These are phyloP conservation scores for Drosophila sordidapex DNA, from an alignment of 2,888 invertebrate genomes.

Conservation along the genomic window DNA sequence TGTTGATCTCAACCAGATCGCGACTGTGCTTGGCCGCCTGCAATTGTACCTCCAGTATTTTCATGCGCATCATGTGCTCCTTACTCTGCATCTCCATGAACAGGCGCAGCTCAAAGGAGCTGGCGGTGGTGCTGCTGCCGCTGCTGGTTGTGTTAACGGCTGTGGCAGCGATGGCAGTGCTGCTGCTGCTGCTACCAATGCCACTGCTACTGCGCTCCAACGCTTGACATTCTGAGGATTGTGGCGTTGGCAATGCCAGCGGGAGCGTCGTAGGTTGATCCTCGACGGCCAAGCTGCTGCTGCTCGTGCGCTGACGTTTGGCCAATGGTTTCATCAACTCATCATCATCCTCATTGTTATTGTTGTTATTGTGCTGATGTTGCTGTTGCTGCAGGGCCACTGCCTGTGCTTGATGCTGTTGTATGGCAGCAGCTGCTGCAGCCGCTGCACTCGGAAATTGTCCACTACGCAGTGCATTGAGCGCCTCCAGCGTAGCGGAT, in stretches of 20 bases:
- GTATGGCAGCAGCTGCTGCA: conserved; percentile 81
- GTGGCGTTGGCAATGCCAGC: conserved; percentile 34
- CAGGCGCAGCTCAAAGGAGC: conserved; percentile 76
- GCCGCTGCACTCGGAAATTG: conserved; percentile 83
- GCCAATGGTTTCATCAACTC: conserved; percentile 64
- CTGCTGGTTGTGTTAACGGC: conserved; percentile 3
- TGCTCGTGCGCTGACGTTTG: conserved; percentile 79
- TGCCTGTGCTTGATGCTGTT: conserved; percentile 78
- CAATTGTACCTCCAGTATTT: conserved; percentile 84
- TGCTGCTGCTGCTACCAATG: conserved; percentile 37
- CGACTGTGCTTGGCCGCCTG: conserved; percentile 85
- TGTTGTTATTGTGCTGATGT: conserved; percentile 59
- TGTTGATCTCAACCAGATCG: conserved; percentile 88
- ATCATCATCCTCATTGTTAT: conserved; percentile 74
- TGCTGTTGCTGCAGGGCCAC: conserved; percentile 72
- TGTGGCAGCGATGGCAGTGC: conserved; percentile 13
- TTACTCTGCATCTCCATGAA: conserved; percentile 85
- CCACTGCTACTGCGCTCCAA: conserved; percentile 56
- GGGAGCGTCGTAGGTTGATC: conserved; percentile 49
- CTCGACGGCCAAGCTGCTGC: conserved; percentile 65
- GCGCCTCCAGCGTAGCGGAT: conserved; percentile 84
- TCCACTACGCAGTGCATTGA: conserved; percentile 83
- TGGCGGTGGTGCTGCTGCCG: conserved; percentile 40
- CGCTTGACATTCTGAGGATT: conserved; percentile 57
- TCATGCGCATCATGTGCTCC: conserved; percentile 85